Percentiles rank a stretch among this genome's conserved stretches.
These are phyloP conservation scores for Eupeodes luniger DNA, from an alignment of 2,888 invertebrate species.

Conservation along the genomic window DNA sequence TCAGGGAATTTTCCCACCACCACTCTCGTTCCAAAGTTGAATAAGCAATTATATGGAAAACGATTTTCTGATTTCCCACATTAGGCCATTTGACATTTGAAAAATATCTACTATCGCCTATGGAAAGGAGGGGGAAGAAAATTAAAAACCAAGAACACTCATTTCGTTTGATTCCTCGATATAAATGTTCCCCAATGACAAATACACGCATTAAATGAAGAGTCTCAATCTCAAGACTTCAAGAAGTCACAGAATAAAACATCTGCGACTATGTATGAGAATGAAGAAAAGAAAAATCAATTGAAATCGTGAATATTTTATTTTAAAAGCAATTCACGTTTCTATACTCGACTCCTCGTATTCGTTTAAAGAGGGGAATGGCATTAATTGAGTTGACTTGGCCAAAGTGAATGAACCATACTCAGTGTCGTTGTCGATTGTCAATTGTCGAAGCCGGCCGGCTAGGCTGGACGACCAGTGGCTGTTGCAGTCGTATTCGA, in stretches of 20 bases:
- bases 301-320: slow-evolving; percentile 51
- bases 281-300: slow-evolving; percentile 26
- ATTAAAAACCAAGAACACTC: slow-evolving; percentile 33
- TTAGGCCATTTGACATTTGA: slow-evolving; percentile 8
- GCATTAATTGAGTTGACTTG: slow-evolving; percentile 53
- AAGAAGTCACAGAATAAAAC: not conserved
- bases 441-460: not conserved
- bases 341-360: not conserved
- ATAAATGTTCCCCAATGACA: slow-evolving; percentile 19
- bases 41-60: slow-evolving; percentile 27
- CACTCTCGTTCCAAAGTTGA: too few relatives aligned
- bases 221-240: slow-evolving; percentile 25
- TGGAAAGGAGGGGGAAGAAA: not conserved
- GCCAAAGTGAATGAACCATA: slow-evolving; percentile 49
- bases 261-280: not conserved
- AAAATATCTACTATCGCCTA: not conserved
- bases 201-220: not conserved
- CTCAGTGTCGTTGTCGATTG: not conserved
- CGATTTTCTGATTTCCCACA: slow-evolving; percentile 44
- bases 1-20: too few relatives aligned
- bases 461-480: too few relatives aligned
- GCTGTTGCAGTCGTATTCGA: too few relatives aligned
- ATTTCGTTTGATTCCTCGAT: slow-evolving; percentile 33
- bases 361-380: slow-evolving; percentile 10
- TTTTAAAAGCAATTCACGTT: slow-evolving; percentile 14